Conservation (phyloP, 2,888 invertebrate species). For the Polymixis lichenea region DNA sequence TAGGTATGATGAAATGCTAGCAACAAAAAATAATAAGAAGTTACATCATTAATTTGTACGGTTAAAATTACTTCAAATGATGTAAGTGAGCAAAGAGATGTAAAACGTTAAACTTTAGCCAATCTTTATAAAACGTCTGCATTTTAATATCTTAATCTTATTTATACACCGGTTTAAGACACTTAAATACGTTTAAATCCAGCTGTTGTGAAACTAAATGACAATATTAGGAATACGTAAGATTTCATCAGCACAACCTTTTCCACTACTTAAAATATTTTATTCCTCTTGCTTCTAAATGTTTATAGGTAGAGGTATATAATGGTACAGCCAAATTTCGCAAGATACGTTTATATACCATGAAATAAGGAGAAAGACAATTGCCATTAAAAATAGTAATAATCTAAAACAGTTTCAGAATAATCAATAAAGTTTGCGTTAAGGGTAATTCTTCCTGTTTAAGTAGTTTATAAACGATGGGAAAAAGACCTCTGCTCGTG, state of each 20-base stretch:
- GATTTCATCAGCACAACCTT: not conserved
- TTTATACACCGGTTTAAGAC: conserved; percentile 25
- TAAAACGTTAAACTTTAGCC: conserved; percentile 18
- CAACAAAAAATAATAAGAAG: conserved; percentile 5
- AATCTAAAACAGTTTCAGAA: not conserved
- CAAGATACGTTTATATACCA: too few relatives aligned
- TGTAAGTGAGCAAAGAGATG: conserved; percentile 10
- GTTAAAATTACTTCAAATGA: conserved; percentile 1
- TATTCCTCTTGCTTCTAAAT: not conserved
- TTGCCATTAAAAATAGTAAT: not conserved
- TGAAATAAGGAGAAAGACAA: too few relatives aligned
- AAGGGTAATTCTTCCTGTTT: not conserved
- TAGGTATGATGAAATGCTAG: conserved; percentile 7
- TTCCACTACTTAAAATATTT: not conserved
- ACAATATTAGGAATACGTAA: not conserved
- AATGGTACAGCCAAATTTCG: not conserved
- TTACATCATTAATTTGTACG: conserved; percentile 13
- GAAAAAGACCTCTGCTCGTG: conserved; percentile 6
- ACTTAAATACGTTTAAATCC: conserved; percentile 17
- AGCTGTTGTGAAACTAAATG: conserved; percentile 3
- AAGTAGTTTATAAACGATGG: not conserved
- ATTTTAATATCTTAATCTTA: conserved; percentile 43
- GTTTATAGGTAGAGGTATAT: not conserved
- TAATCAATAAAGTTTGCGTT: not conserved
- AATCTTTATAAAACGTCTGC: conserved; percentile 18